A percentile compares a stretch with the other conserved stretches of the same genome.
Evolutionary conservation across 2,888 invertebrate genomes (phyloP).

Genomic region (Eupithecia dodoneata): DNA sequence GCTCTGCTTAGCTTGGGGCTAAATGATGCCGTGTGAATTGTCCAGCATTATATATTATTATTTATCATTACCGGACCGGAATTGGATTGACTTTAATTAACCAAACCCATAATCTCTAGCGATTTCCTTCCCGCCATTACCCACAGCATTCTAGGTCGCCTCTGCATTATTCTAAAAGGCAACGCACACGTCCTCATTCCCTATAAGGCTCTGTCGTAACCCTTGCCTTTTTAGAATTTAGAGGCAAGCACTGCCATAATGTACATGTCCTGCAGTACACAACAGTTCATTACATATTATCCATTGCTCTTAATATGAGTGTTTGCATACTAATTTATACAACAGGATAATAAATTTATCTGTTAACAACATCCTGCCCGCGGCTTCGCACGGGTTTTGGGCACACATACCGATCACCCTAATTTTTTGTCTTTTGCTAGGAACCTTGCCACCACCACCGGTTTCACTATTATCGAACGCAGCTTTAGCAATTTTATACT

Average conservation of each 20-base stretch:
- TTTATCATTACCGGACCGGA: no score
- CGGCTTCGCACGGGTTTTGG: no score
- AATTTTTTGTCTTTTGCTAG: no score
- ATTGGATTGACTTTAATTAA: neutral
- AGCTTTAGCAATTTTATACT: no score
- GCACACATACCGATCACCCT: no score
- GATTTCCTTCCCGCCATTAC: conserved; percentile 36
- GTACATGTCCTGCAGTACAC: conserved; percentile 5
- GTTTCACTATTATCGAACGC: no score
- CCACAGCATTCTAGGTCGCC: conserved; percentile 52
- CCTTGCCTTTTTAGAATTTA: conserved; percentile 54
- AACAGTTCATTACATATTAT: neutral
- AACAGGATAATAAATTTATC: neutral
- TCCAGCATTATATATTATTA: no score
- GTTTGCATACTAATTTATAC: neutral
- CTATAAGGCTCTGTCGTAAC: conserved; percentile 53
- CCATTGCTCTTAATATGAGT: neutral
- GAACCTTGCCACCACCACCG: no score
- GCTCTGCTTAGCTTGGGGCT: no score
- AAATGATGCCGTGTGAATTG: no score
- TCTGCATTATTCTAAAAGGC: conserved; percentile 52
- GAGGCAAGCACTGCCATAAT: conserved; percentile 35
- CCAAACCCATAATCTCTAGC: neutral
- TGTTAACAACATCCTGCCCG: neutral
- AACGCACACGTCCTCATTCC: conserved; percentile 53